phyloP scores from a whole-genome alignment of 1,140 invertebrate genomes.

The Polypedilum pembai region DNA sequence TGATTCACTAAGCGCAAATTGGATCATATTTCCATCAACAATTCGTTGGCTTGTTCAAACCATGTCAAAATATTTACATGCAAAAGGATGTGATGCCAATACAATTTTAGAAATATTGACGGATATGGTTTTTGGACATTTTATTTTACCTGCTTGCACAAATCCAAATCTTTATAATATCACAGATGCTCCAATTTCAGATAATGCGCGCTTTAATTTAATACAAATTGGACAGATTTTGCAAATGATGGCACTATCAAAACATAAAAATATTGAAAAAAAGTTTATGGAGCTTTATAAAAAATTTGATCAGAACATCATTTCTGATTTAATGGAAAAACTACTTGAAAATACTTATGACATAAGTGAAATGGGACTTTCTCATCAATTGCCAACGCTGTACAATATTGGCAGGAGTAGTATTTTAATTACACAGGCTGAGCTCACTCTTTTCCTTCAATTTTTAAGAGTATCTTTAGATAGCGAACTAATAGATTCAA shows the following conservation, averaged over 20 bases:
- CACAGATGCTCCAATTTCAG: conserved; percentile 85
- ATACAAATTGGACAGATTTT: conserved; percentile 87
- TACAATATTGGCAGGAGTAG: conserved; percentile 52
- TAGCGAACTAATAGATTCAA: conserved; percentile 33
- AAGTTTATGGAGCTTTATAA: conserved; percentile 66
- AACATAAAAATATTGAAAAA: conserved; percentile 68
- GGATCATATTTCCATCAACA: conserved; percentile 86
- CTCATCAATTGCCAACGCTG: conserved; percentile 44
- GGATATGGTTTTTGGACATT: conserved; percentile 87
- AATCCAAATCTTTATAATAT: conserved; percentile 96
- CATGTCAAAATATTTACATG: conserved; percentile 61
- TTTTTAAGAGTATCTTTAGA: conserved; percentile 42
- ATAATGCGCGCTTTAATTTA: conserved; percentile 84
- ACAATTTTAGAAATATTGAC: conserved; percentile 76
- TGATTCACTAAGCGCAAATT: conserved; percentile 72
- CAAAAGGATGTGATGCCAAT: conserved; percentile 55
- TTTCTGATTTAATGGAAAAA: conserved; percentile 64
- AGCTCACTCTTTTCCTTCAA: conserved; percentile 56
- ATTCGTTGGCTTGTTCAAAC: conserved; percentile 70
- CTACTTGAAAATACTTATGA: conserved; percentile 53
- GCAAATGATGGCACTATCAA: conserved; percentile 79
- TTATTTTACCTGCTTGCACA: conserved; percentile 93
- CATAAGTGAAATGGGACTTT: conserved; percentile 49
- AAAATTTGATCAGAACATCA: conserved; percentile 66
- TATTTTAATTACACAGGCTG: conserved; percentile 59